These are phyloP conservation scores for Drosophila neocordata DNA, from an alignment of 1,140 invertebrate species.

Conservation along the genomic window DNA sequence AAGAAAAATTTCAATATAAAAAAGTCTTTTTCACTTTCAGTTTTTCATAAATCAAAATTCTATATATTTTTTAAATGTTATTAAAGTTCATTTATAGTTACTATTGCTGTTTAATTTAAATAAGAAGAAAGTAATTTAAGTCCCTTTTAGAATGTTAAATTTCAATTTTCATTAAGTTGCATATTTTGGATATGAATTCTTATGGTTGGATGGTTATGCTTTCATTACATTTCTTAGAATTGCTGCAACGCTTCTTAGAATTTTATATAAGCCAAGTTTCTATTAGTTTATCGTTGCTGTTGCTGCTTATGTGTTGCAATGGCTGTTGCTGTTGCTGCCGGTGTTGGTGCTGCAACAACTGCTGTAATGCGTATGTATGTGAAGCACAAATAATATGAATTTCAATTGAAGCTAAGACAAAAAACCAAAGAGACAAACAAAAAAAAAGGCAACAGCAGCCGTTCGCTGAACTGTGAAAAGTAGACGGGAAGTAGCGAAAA, in stretches of 20 bases:
- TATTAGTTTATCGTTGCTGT: conserved; percentile 19
- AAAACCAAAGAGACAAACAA: conserved; percentile 33
- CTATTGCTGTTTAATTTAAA: too few relatives aligned
- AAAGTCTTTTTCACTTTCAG: too few relatives aligned
- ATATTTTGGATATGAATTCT: background rate
- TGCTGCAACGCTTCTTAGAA: background rate
- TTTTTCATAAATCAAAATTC: too few relatives aligned
- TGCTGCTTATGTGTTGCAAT: background rate
- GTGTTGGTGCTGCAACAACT: background rate
- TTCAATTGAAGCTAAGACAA: conserved; percentile 60
- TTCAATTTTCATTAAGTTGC: background rate
- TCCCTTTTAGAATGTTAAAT: background rate
- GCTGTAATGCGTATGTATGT: conserved; percentile 30
- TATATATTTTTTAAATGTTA: too few relatives aligned
- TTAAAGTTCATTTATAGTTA: too few relatives aligned
- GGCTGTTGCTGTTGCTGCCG: background rate
- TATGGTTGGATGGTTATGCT: background rate
- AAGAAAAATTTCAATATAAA: too few relatives aligned
- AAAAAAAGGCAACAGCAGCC: conserved; percentile 26
- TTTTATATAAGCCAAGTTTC: conserved; percentile 16
- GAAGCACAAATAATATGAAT: conserved; percentile 75
- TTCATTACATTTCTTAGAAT: background rate
- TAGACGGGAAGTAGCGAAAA: conserved; percentile 69
- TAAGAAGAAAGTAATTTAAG: too few relatives aligned
- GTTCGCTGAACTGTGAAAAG: conserved; percentile 67